These are phyloP conservation scores for Philereme transversata DNA, from an alignment of 2,888 invertebrate species.

Conservation along the genomic window DNA sequence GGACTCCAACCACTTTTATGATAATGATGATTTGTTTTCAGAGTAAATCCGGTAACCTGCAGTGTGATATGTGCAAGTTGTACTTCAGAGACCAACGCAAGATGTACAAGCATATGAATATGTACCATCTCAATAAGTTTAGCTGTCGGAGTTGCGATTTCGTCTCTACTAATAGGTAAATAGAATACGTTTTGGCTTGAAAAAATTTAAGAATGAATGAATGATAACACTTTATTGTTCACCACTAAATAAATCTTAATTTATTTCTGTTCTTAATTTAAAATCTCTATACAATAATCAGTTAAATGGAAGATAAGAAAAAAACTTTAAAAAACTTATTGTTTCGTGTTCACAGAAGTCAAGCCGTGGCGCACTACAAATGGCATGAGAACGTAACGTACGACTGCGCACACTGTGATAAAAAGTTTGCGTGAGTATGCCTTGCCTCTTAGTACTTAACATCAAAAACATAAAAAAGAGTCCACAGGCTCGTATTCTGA, in stretches of 20 bases:
- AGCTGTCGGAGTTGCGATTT: conserved; percentile 66
- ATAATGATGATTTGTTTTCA: conserved; percentile 36
- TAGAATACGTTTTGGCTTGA: not conserved
- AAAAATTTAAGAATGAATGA: too few relatives aligned
- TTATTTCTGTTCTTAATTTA: too few relatives aligned
- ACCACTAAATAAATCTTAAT: too few relatives aligned
- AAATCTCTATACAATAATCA: too few relatives aligned
- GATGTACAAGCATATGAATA: conserved; percentile 75
- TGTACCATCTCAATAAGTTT: conserved; percentile 67
- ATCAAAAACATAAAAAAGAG: not conserved
- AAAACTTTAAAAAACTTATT: too few relatives aligned
- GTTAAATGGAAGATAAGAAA: too few relatives aligned
- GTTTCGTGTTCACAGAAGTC: conserved; percentile 51
- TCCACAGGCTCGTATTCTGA: conserved; percentile 47
- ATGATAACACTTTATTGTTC: too few relatives aligned
- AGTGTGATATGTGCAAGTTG: conserved; percentile 74
- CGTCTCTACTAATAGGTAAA: conserved; percentile 60
- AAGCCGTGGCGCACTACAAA: conserved; percentile 69
- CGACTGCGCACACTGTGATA: conserved; percentile 69
- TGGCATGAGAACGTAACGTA: conserved; percentile 77
- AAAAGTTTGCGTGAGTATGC: conserved; percentile 66
- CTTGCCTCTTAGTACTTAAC: not conserved
- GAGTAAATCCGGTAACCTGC: conserved; percentile 57
- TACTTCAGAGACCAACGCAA: conserved; percentile 61
- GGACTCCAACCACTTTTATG: too few relatives aligned